Percentiles rank a stretch among this genome's conserved stretches.
phyloP scores from a whole-genome alignment of 2,113 vertebrate genomes.

The Noctilio leporinus region DNA sequence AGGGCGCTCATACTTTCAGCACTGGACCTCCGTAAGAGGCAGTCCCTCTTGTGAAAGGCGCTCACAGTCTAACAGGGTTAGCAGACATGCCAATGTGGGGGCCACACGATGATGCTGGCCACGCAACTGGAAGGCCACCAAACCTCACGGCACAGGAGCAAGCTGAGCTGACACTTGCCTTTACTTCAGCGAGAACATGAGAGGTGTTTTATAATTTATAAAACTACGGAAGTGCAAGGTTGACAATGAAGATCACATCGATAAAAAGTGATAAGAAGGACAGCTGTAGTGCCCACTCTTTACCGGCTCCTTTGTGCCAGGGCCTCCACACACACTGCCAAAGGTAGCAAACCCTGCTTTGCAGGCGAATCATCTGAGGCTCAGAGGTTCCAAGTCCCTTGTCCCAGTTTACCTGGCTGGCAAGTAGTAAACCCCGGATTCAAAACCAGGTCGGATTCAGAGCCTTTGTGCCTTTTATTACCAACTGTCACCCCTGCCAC shows the following conservation, averaged over 20 bases:
- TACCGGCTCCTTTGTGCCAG: background rate
- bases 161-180: background rate
- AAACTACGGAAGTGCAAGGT: background rate
- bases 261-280: background rate
- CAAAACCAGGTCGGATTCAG: background rate
- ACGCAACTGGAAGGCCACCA: background rate
- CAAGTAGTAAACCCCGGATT: background rate
- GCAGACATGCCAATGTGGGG: background rate
- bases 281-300: background rate
- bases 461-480: background rate
- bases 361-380: background rate
- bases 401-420: background rate
- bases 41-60: background rate
- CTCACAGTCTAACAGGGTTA: background rate
- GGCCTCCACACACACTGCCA: background rate
- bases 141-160: accelerated
- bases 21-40: background rate
- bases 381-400: background rate
- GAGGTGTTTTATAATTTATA: background rate
- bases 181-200: background rate
- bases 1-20: background rate
- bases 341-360: background rate
- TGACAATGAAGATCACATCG: background rate
- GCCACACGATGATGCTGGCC: background rate
- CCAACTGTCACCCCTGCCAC: accelerated